Evolutionary conservation across 1,140 invertebrate genomes (phyloP).

Genomic region (Pseudomyrmex pallidus): DNA sequence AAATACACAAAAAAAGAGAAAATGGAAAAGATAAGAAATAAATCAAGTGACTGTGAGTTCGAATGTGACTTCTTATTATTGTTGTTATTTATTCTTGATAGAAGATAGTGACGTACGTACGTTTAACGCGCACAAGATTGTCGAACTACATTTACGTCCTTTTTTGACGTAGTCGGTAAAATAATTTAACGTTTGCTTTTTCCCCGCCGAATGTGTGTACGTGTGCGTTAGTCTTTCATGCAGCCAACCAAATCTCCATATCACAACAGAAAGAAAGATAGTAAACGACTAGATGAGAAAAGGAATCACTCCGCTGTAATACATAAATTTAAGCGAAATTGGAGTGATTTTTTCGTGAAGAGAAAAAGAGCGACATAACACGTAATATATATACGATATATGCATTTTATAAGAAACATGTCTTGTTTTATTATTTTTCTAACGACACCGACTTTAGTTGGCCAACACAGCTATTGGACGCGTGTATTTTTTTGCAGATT

Average conservation of each 20-base stretch:
- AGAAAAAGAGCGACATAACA: slow-evolving; percentile 50
- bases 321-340: slow-evolving; percentile 61
- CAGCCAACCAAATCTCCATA: slow-evolving; percentile 52
- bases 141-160: slow-evolving; percentile 25
- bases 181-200: too few relatives aligned
- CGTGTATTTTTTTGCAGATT: too few relatives aligned
- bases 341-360: slow-evolving; percentile 45
- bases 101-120: slow-evolving; percentile 15
- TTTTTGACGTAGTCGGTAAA: too few relatives aligned
- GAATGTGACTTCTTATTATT: neutral
- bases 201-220: slow-evolving; percentile 19
- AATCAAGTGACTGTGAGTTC: neutral
- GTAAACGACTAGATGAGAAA: neutral
- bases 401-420: slow-evolving; percentile 69
- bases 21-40: too few relatives aligned
- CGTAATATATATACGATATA: slow-evolving; percentile 70
- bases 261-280: neutral
- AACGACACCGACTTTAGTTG: neutral
- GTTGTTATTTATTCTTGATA: slow-evolving; percentile 15
- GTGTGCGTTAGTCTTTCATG: slow-evolving; percentile 42
- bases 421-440: slow-evolving; percentile 14
- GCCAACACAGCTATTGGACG: neutral
- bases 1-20: neutral
- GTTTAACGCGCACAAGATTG: neutral
- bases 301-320: slow-evolving; percentile 47